Evolutionary conservation across 2,888 invertebrate species (phyloP).

Genomic region (Gisinianus flammeolus): DNA sequence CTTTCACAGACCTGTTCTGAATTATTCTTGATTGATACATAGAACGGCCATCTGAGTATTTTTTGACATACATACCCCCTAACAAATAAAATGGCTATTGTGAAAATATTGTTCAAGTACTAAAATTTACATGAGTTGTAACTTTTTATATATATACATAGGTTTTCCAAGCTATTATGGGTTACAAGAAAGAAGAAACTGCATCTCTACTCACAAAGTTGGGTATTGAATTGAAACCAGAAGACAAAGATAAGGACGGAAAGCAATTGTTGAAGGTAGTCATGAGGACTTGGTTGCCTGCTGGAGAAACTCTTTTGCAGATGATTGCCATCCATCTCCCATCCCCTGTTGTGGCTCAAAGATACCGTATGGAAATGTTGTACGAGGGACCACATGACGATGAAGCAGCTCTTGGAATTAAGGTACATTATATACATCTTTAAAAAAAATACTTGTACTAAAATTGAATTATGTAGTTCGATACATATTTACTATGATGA

Average conservation of each 20-base stretch:
- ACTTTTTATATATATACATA: neutral
- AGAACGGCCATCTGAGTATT: slow-evolving; percentile 58
- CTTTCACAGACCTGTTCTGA: slow-evolving; percentile 59
- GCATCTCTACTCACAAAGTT: slow-evolving; percentile 86
- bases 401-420: slow-evolving; percentile 88
- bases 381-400: slow-evolving; percentile 99
- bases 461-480: neutral
- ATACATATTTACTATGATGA: slow-evolving; percentile 50
- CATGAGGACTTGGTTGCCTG: slow-evolving; percentile 99
- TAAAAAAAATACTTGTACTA: neutral
- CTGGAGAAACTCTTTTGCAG: slow-evolving; percentile 98
- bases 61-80: neutral
- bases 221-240: slow-evolving; percentile 87
- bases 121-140: neutral
- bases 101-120: neutral
- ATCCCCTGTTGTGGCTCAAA: slow-evolving; percentile 98
- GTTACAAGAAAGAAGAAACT: slow-evolving; percentile 93
- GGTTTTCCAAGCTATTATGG: slow-evolving; percentile 80
- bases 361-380: slow-evolving; percentile 99
- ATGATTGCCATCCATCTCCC: slow-evolving; percentile 99
- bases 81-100: slow-evolving; percentile 28
- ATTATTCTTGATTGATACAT: slow-evolving; percentile 46
- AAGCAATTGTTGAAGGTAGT: slow-evolving; percentile 95
- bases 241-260: slow-evolving; percentile 96
- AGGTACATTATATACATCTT: slow-evolving; percentile 64